Evolutionary conservation across 2,888 invertebrate genomes (phyloP), one percentile per base, ranked within the genome.

Genomic region (Conus canariensis): DNA sequence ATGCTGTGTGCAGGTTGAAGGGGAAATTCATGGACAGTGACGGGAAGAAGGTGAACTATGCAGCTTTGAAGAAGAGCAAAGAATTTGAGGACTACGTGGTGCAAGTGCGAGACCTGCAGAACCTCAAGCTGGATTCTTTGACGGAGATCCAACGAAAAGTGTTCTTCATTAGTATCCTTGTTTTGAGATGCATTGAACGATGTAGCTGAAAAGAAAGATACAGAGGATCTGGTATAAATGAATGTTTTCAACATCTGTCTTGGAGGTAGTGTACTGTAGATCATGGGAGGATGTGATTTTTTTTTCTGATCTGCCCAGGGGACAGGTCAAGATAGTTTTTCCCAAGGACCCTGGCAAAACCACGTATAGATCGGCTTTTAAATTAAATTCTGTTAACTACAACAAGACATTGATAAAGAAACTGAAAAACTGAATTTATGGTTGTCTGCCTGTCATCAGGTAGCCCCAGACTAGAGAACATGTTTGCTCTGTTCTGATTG

Each of bases 131-230:
- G 14, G 93, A 93, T 7, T 90, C 91, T 10, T 90, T 94, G 80
- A 90, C 92, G 25, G 95, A 95, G 80, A 91, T 93, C 19, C 94
- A 95, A 90, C 94, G 93, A 58, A 95, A 95, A 91, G 95, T 95
- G 16, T 95, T 96, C 92, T 95, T 95, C 92, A 95, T 96, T 58
- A 96, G 95, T 96, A 96, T 95, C 96, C 95, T 95, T 95, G 90
- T 45, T 45, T 45, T 45, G 45, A 45, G 45, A 45, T 45, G 45
- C 45, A 58, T 25, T n/a, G 60, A 25, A 0, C 45, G 19, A 16
- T 19, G 22, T 12, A 22, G 14, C 77, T n/a, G 12, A 16, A 9
- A 7, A 0, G 25, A 9, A 74, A 9, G 22, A 22, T 74, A 64
- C 10, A 14, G 64, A 45, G 45, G 45, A 45, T 45, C 45, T 45